Percentiles rank a stretch among this genome's conserved stretches.
Conservation (phyloP, 2,797 vertebrate species). For the Acanthornis magna region DNA sequence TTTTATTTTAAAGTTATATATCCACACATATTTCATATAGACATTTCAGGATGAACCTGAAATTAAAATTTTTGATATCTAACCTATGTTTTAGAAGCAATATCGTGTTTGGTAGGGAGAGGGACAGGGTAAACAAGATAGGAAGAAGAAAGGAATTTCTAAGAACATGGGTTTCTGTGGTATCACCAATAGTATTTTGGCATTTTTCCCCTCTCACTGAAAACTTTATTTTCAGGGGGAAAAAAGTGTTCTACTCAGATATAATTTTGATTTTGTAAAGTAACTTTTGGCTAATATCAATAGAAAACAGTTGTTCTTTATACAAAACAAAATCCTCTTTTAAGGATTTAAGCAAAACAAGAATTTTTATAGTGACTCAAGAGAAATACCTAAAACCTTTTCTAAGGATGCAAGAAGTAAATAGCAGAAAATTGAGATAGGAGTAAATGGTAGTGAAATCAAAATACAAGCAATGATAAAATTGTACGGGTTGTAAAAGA, state of each 20-base stretch:
- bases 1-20: not conserved
- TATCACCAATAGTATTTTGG: not conserved
- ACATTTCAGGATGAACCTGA: not conserved
- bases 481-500: not conserved
- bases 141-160: not conserved
- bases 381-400: not conserved
- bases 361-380: not conserved
- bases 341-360: not conserved
- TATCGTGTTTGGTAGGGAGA: not conserved
- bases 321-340: not conserved
- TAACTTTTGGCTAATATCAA: not conserved
- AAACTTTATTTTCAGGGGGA: not conserved
- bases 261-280: not conserved
- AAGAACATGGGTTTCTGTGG: not conserved
- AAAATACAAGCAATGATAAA: not conserved
- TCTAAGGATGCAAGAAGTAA: not conserved
- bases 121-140: not conserved
- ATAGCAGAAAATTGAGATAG: not conserved
- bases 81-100: not conserved
- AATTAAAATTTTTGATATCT: not conserved
- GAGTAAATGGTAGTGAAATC: not conserved
- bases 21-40: not conserved
- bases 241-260: not conserved
- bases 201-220: accelerated
- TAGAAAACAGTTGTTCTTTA: not conserved